A percentile compares a stretch with the other conserved stretches of the same genome.
These are phyloP conservation scores for Oryzias woworae DNA, from an alignment of 2,113 vertebrate genomes.

Conservation along the genomic window DNA sequence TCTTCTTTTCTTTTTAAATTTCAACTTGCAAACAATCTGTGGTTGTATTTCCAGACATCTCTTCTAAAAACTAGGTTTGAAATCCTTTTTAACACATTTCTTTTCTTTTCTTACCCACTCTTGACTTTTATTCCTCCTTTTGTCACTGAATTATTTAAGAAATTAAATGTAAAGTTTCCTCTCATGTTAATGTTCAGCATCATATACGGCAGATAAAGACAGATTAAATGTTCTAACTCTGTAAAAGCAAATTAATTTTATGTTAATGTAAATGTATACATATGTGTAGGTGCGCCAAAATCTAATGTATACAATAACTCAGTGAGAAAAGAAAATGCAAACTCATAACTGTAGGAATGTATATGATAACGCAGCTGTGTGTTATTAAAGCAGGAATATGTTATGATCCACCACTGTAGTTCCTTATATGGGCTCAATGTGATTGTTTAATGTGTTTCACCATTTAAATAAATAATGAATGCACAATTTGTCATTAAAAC, in stretches of 20 bases:
- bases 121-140: conserved; percentile 2
- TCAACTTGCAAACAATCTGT: background rate
- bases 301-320: background rate
- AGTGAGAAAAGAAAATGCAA: background rate
- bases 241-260: background rate
- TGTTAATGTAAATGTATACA: conserved; percentile 8
- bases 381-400: conserved; percentile 16
- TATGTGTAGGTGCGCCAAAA: no score
- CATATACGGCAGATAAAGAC: conserved; percentile 1
- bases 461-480: no score
- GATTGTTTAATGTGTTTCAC: background rate
- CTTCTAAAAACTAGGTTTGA: conserved; percentile 10
- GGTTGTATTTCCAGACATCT: conserved; percentile 37
- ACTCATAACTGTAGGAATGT: conserved; percentile 25
- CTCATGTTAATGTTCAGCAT: conserved; percentile 1
- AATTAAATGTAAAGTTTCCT: background rate
- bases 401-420: conserved; percentile 6
- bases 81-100: conserved; percentile 4
- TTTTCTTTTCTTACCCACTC: background rate
- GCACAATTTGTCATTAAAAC: no score
- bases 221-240: background rate
- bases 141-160: conserved; percentile 6
- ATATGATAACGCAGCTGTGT: conserved; percentile 8
- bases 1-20: background rate
- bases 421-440: background rate